Evolutionary conservation across 2,113 vertebrate genomes (phyloP).

Genomic region (Suricata suricatta): DNA sequence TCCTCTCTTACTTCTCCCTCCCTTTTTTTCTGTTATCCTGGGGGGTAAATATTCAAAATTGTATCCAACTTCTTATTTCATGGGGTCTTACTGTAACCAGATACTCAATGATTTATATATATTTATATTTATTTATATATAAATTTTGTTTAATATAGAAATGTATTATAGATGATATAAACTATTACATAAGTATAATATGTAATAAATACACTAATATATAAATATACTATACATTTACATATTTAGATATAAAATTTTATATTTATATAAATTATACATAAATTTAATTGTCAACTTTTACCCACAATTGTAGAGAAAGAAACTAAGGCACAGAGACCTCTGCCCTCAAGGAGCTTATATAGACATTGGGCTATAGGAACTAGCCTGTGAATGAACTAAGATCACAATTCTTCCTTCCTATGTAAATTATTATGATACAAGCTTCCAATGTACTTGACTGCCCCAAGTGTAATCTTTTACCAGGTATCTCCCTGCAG

Average conservation of each 20-base stretch:
- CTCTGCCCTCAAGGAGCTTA: neutral
- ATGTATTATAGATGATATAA: neutral
- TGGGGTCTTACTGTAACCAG: neutral
- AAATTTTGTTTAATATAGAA: neutral
- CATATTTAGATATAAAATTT: neutral
- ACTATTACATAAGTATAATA: neutral
- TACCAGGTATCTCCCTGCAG: neutral
- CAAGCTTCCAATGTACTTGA: neutral
- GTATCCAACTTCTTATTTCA: neutral
- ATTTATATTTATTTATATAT: neutral
- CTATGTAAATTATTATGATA: neutral
- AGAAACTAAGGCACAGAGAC: neutral
- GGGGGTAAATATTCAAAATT: neutral
- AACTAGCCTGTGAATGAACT: neutral
- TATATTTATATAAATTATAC: neutral
- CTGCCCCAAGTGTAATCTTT: neutral
- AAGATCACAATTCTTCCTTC: neutral
- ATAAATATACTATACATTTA: neutral
- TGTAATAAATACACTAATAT: neutral
- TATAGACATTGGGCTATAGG: neutral
- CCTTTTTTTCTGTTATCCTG: neutral
- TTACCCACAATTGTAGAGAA: neutral
- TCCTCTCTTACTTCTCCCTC: neutral
- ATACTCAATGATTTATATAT: neutral
- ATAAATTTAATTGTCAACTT: neutral